These are phyloP conservation scores for Nothobranchius kuhntae DNA, from an alignment of 2,113 vertebrate genomes.

Conservation along the genomic window DNA sequence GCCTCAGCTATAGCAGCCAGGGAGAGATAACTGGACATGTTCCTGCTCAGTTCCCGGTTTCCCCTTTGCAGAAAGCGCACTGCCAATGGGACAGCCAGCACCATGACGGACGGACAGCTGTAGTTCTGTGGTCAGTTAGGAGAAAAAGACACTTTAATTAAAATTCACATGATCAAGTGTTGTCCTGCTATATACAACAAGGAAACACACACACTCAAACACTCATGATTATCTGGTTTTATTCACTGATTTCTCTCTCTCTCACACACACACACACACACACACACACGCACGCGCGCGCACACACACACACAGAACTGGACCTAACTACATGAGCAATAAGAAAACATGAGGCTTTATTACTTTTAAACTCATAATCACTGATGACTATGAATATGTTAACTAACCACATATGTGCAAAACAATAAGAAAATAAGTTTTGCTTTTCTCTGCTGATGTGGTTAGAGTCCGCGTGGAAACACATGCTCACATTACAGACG, in stretches of 20 bases:
- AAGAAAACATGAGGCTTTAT: too few relatives aligned
- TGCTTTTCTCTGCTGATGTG: not conserved
- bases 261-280: too few relatives aligned
- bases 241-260: too few relatives aligned
- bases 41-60: conserved; percentile 88
- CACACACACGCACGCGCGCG: too few relatives aligned
- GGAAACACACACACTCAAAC: too few relatives aligned
- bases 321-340: too few relatives aligned
- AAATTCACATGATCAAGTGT: not conserved
- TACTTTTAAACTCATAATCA: not conserved
- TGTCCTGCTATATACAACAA: not conserved
- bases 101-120: conserved; percentile 87
- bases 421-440: too few relatives aligned
- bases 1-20: conserved; percentile 88
- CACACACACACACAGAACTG: too few relatives aligned
- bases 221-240: too few relatives aligned
- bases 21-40: conserved; percentile 95
- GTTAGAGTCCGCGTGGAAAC: not conserved
- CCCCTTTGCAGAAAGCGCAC: conserved; percentile 91
- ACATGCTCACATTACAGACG: not conserved
- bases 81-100: conserved; percentile 90
- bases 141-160: conserved; percentile 13
- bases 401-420: too few relatives aligned
- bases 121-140: conserved; percentile 84
- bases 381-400: not conserved